A percentile compares a stretch with the other conserved stretches of the same genome.
phyloP scores from a whole-genome alignment of 1,140 invertebrate species.

The Eupristina koningsbergeri region DNA sequence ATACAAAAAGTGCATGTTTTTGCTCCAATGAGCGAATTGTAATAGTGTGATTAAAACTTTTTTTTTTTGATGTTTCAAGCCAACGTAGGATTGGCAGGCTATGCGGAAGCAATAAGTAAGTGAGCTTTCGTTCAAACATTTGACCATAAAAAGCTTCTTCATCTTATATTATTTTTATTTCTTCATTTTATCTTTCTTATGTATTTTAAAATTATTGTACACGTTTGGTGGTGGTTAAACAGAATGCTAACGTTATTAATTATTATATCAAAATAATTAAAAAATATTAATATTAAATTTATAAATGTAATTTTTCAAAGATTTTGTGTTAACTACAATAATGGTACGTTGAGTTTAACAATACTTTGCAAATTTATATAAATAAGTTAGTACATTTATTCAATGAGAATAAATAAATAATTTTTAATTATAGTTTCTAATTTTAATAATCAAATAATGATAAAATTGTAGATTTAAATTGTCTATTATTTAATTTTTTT shows the following conservation, averaged over 20 bases:
- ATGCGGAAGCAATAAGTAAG: slow-evolving; percentile 69
- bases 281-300: not conserved
- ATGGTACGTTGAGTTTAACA: not conserved
- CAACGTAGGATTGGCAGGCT: slow-evolving; percentile 64
- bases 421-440: too few species aligned
- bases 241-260: not conserved
- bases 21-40: not conserved
- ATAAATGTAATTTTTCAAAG: not conserved
- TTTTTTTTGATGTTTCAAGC: slow-evolving; percentile 66
- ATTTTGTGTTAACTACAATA: not conserved
- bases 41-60: slow-evolving; percentile 48
- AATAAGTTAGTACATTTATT: too few species aligned
- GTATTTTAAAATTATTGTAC: not conserved
- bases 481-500: too few species aligned
- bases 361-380: not conserved
- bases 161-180: slow-evolving; percentile 3
- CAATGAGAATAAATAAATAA: too few species aligned
- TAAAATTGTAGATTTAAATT: too few species aligned
- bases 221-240: not conserved
- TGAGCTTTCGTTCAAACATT: slow-evolving; percentile 52
- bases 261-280: not conserved
- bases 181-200: not conserved
- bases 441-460: too few species aligned
- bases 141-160: slow-evolving; percentile 34
- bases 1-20: slow-evolving; percentile 23